Percentiles rank a stretch among this genome's conserved stretches.
Conservation (phyloP, 2,113 vertebrate genomes). For the Chroicocephalus ridibundus region DNA sequence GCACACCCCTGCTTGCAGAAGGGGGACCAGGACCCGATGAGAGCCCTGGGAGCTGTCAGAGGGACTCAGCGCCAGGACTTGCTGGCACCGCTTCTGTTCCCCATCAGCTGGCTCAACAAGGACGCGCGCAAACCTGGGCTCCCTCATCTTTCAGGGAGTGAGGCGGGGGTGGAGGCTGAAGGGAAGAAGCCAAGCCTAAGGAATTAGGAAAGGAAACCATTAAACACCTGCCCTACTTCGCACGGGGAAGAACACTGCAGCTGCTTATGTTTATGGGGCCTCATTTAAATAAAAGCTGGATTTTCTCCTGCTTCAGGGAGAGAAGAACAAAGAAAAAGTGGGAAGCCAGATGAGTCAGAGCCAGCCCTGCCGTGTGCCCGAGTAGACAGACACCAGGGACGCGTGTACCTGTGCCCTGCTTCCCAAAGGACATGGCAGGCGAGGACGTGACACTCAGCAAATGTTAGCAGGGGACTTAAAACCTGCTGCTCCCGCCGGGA, state of each 20-base stretch:
- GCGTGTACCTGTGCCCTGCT: not conserved
- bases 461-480: not conserved
- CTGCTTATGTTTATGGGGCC: not conserved
- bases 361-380: not conserved
- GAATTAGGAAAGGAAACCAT: not conserved
- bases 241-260: not conserved
- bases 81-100: not conserved
- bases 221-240: not conserved
- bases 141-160: not conserved
- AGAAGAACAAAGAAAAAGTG: conserved; percentile 11
- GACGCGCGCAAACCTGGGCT: not conserved
- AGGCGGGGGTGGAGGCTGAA: not conserved
- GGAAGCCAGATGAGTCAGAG: conserved; percentile 23
- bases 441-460: not conserved
- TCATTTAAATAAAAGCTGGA: conserved; percentile 11
- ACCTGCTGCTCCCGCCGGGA: not conserved
- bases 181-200: not conserved
- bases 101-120: not conserved
- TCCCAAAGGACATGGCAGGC: not conserved
- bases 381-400: not conserved
- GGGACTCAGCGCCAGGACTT: not conserved
- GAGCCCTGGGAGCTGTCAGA: not conserved
- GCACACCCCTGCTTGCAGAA: not conserved
- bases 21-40: not conserved
- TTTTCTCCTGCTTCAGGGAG: not conserved